Evolutionary conservation across 2,888 invertebrate species (phyloP), one percentile per base, ranked within the genome.

Genomic region (Acleris emargana): DNA sequence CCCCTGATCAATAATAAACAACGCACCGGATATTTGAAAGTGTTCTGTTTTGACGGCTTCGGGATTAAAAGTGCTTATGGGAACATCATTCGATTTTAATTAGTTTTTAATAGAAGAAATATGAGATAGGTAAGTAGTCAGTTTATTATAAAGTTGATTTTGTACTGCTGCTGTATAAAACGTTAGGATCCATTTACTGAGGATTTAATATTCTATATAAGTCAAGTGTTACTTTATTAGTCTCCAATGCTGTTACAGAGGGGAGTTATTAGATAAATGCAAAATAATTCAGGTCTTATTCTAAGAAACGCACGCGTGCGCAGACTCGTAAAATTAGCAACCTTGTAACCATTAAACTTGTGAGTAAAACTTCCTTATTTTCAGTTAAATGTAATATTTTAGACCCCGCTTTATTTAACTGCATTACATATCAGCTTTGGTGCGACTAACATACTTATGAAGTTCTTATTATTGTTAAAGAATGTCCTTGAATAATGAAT

Each of bases 1-100:
- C 71, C 78, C 76, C 77, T 76, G 79, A 82, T 80, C 76, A 81
- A 87, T 80, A 84, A 88, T 84, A 88, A 88, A 90, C 84, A 86
- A 79, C 74, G 71, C 76, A 73, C 81, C 81, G 84, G 84, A 86
- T 86, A 85, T 85, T 82, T 76, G 79, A 80, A 78, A 76, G 75
- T 68, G 80, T 81, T 83, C 77, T 82, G 78, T 87, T 86, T 83
- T 85, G 84, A 86, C 80, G 75, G 72, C 53, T 64, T 69, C 69
- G 79, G 83, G 86, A 88, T 87, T 83, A 80, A 87, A 86, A 82
- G 83, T 83, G 83, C 83, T 80, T 81, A 83, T 75, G 72, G 75
- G 9, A 32, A 9, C 32, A 32, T 32, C 32, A 73, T 78, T 70
- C 72, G 68, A 70, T 64, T 72, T 70, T 67, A 70, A 71, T 73